Evolutionary conservation across 2,113 vertebrate species (phyloP).

Genomic region (Formicarius rufipectus): DNA sequence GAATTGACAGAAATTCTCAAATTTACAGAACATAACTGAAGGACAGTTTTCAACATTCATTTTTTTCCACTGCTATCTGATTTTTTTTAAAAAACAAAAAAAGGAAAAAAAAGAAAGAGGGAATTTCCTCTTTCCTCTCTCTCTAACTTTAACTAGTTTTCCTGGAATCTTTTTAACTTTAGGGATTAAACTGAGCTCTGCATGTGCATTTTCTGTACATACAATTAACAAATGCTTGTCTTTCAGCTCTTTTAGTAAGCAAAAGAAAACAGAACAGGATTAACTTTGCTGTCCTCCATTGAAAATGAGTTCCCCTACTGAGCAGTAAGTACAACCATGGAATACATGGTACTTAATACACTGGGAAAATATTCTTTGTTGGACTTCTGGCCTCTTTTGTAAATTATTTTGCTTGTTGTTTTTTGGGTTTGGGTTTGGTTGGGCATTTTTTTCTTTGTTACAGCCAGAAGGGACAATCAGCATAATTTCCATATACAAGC

Average conservation of each 20-base stretch:
- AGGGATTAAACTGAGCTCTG: not conserved
- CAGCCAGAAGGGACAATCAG: constrained; percentile 20
- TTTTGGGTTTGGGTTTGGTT: not conserved
- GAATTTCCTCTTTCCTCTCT: not conserved
- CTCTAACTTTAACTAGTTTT: not conserved
- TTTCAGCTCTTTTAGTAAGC: constrained; percentile 45
- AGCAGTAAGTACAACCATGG: constrained; percentile 15
- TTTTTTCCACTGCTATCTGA: not conserved
- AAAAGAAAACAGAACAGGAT: constrained; percentile 56
- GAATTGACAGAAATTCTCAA: not conserved
- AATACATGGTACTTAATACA: not conserved
- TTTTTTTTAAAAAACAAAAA: not conserved
- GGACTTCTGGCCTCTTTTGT: not conserved
- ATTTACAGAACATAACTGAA: not conserved
- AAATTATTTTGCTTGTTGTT: not conserved
- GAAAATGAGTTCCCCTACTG: constrained; percentile 48
- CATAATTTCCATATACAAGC: not conserved
- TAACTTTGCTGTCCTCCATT: constrained; percentile 32
- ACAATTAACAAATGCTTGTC: constrained; percentile 34
- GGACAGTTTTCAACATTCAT: not conserved
- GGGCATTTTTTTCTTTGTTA: not conserved
- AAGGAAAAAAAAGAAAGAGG: not conserved
- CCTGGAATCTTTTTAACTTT: not conserved
- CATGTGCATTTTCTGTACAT: constrained; percentile 16
- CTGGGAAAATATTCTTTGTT: constrained; percentile 33